Evolutionary conservation across 2,797 vertebrate genomes (phyloP), one percentile per base, ranked within the genome.

Genomic region (Eidolon dupreanum): DNA sequence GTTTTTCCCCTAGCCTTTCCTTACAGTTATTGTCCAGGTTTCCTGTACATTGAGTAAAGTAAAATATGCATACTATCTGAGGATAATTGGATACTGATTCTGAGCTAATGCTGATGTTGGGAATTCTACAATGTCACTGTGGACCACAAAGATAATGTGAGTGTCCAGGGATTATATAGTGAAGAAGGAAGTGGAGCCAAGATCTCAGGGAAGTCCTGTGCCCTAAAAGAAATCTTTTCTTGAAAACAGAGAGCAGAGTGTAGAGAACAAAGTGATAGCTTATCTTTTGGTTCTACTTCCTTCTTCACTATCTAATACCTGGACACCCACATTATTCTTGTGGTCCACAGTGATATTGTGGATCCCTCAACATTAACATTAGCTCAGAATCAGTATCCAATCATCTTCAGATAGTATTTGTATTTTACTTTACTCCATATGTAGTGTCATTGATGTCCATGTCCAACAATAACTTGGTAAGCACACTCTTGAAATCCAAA

Each of bases 21-120:
- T 71, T 5, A 6, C 1, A 28, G 12, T 7, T 63, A 12, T 26
- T 89, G 63, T 53, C 17, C 8, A 41, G 16, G 5, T 6, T 85
- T 70, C 1, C 2, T 46, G 0, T 49, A 31, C 1, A 6, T 28
- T 49, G 15, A 0, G 0, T 33, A 70, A 63, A 75, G 19, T 86
- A 59, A 90, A 88, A 26, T 53, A 26, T 1, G 24, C 41, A 41
- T 43, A 49, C 0, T 20, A 1, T 46, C 85, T 88, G 38, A 66
- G 19, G 31, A 8, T 41, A 6, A 73, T 51, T 91, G 11, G 16
- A 70, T 19, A 87, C 1, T 78, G 28, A 73, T 78, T 90, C 46
- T 78, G 36, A 73, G 3, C 9, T 59, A 87, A 53, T 59, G 3
- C 3, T 73, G 83, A 77, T 26, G 83, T 36, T 53, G 53, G 13